phyloP scores from a whole-genome alignment of 1,140 invertebrate genomes.

The Drosophila nebulosa region DNA sequence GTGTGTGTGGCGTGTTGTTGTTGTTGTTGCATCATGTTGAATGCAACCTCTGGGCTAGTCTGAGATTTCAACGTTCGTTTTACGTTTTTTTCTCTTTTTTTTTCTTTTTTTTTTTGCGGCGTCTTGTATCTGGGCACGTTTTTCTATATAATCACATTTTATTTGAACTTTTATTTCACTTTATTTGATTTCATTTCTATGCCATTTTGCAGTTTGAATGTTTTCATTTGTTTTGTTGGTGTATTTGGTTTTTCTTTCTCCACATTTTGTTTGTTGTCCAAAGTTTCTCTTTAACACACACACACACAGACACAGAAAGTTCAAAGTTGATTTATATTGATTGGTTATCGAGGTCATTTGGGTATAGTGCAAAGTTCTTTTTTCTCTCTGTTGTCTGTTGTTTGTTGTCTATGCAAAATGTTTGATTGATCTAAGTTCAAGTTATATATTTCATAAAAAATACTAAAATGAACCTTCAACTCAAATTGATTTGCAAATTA shows the following conservation, averaged over 20 bases:
- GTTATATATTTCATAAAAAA: conserved; percentile 9
- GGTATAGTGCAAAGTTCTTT: conserved; percentile 24
- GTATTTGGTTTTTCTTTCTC: conserved; percentile 10
- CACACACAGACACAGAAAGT: conserved; percentile 31
- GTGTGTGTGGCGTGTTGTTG: conserved; percentile 7
- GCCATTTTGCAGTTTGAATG: conserved; percentile 45
- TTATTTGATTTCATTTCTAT: conserved; percentile 61
- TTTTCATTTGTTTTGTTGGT: conserved; percentile 19
- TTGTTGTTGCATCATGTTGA: conserved; percentile 18
- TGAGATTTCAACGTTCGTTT: conserved; percentile 56
- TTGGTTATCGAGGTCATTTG: conserved; percentile 50
- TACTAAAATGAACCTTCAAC: neutral
- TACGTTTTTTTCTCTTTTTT: neutral
- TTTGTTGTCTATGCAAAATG: neutral
- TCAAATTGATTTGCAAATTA: too few relatives aligned
- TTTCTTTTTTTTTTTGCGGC: neutral
- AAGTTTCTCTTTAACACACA: conserved; percentile 9
- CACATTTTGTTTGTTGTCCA: conserved; percentile 5
- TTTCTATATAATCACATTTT: conserved; percentile 64
- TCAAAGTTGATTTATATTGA: conserved; percentile 63
- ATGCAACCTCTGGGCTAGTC: conserved; percentile 43
- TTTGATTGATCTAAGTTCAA: conserved; percentile 33
- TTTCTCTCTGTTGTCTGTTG: neutral
- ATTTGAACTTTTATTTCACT: conserved; percentile 70
- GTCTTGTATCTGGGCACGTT: conserved; percentile 49